Conservation (phyloP, 2,113 vertebrate genomes). For the Cricetomys ansorgei region DNA sequence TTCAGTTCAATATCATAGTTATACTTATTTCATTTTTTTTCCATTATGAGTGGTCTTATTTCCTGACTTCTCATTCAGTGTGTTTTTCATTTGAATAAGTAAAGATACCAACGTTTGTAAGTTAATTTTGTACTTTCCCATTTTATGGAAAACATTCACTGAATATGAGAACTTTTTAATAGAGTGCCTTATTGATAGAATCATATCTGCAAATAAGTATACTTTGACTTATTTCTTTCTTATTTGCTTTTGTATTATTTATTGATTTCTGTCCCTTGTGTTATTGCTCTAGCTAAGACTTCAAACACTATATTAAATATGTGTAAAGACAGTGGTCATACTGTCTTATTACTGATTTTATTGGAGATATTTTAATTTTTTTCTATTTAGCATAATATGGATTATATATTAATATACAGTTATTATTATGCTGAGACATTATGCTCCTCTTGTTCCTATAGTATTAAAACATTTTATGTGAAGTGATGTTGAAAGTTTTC, state of each 20-base stretch:
- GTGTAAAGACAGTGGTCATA: not conserved
- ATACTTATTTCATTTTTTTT: too few species aligned
- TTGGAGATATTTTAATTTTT: not conserved
- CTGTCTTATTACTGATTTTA: not conserved
- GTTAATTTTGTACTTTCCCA: not conserved
- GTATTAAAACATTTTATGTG: not conserved
- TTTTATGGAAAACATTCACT: not conserved
- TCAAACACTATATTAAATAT: not conserved
- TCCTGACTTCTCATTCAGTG: not conserved
- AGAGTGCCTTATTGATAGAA: not conserved
- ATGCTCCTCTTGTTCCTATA: not conserved
- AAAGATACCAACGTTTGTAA: not conserved
- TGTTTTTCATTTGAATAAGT: not conserved
- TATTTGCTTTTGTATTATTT: not conserved
- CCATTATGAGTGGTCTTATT: not conserved
- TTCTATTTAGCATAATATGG: not conserved
- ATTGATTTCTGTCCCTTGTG: not conserved
- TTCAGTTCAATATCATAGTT: not conserved
- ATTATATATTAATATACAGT: not conserved
- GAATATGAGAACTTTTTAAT: not conserved
- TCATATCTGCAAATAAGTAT: not conserved
- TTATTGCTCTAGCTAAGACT: not conserved
- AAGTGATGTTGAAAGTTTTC: not conserved
- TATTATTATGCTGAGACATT: not conserved
- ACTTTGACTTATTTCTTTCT: not conserved